Conservation (phyloP, 2,113 vertebrate species). For the Eubucco bourcierii region DNA sequence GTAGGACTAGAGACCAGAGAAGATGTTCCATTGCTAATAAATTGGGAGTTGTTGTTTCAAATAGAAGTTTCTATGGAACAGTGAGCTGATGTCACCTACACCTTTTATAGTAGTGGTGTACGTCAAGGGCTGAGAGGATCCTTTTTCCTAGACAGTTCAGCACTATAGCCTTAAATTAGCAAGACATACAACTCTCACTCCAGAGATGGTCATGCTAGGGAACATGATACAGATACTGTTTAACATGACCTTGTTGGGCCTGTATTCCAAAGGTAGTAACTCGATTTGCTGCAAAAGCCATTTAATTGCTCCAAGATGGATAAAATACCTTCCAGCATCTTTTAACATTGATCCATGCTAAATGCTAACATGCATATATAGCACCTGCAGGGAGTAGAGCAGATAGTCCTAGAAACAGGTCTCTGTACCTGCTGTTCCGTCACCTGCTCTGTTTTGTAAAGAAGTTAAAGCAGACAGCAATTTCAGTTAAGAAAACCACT, state of each 20-base stretch:
- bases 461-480: not conserved
- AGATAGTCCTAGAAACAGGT: not conserved
- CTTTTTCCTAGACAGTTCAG: not conserved
- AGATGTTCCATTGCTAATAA: not conserved
- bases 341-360: not conserved
- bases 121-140: not conserved
- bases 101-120: not conserved
- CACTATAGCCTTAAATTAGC: rapidly evolving
- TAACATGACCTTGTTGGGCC: not conserved
- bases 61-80: not conserved
- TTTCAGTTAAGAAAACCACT: not conserved
- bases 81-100: not conserved
- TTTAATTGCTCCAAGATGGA: not conserved
- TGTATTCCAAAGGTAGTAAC: not conserved
- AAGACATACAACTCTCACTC: rapidly evolving
- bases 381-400: too few relatives aligned
- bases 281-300: not conserved
- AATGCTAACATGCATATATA: not conserved
- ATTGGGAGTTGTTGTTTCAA: not conserved
- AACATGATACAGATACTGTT: not conserved
- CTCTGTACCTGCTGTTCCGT: not conserved
- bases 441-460: not conserved
- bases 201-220: not conserved
- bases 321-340: not conserved
- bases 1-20: not conserved